Percentiles rank a stretch among this genome's conserved stretches.
Conservation (phyloP, 2,888 invertebrate genomes). For the Orchestes rusci region DNA sequence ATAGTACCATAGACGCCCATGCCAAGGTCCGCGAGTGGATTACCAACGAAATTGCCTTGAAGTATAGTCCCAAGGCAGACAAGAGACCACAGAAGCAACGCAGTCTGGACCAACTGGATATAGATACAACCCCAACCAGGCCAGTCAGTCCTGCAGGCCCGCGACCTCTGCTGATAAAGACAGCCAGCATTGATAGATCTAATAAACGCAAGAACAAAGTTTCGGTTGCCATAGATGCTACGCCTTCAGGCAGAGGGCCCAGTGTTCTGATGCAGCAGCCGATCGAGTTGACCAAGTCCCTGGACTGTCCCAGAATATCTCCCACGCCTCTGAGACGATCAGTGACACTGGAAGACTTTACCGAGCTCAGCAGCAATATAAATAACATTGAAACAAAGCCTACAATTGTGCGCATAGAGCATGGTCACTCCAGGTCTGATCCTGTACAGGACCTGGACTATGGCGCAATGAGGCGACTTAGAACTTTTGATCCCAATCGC, state of each 20-base stretch:
- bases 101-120: conserved; percentile 13
- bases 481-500: conserved; percentile 43
- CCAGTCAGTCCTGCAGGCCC: conserved; percentile 38
- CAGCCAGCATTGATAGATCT: conserved; percentile 32
- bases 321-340: conserved; percentile 42
- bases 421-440: conserved; percentile 61
- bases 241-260: conserved; percentile 64
- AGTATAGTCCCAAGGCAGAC: conserved; percentile 61
- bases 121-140: conserved; percentile 39
- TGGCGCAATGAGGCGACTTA: conserved; percentile 32
- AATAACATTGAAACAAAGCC: conserved; percentile 30
- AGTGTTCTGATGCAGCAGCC: conserved; percentile 70
- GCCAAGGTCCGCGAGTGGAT: conserved; percentile 86
- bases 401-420: conserved; percentile 49
- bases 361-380: conserved; percentile 27
- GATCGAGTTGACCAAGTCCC: conserved; percentile 64
- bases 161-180: conserved; percentile 30
- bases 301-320: conserved; percentile 40
- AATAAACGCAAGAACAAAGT: conserved; percentile 53
- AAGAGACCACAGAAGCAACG: conserved; percentile 46
- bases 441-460: conserved; percentile 53
- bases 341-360: conserved; percentile 45
- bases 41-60: conserved; percentile 66
- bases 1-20: conserved; percentile 77
- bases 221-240: conserved; percentile 72